Evolutionary conservation across 2,888 invertebrate genomes (phyloP).

Genomic region (Leucophenga maculata): DNA sequence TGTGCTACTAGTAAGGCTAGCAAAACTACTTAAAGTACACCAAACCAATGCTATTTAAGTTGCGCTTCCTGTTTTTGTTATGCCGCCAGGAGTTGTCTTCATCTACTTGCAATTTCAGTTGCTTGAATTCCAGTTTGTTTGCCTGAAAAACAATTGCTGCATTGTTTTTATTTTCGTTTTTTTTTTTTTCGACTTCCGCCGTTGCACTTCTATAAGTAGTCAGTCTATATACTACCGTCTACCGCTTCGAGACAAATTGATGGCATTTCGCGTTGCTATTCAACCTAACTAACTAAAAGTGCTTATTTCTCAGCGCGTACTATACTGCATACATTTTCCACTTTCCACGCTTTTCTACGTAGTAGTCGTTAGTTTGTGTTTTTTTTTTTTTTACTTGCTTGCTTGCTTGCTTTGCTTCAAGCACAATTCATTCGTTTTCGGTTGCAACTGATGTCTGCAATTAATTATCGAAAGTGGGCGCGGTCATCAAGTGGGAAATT

Average conservation of each 20-base stretch:
- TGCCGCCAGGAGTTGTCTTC: not conserved
- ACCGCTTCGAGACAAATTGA: slow-evolving; percentile 61
- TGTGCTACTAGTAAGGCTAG: too few species aligned
- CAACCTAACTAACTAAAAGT: slow-evolving; percentile 26
- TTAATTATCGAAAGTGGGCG: slow-evolving; percentile 71
- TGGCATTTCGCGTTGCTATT: slow-evolving; percentile 49
- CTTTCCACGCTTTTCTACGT: not conserved
- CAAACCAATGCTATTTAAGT: too few species aligned
- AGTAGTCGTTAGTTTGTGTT: too few species aligned
- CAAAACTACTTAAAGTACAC: too few species aligned
- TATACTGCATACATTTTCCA: not conserved
- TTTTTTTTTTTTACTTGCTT: slow-evolving; percentile 37
- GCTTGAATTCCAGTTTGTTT: not conserved
- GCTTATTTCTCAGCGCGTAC: slow-evolving; percentile 11
- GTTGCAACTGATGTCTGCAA: slow-evolving; percentile 71
- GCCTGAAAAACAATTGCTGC: slow-evolving; percentile 52
- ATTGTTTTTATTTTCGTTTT: slow-evolving; percentile 26
- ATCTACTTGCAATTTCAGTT: too few species aligned
- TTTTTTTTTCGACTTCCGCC: not conserved
- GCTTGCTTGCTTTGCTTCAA: slow-evolving; percentile 39
- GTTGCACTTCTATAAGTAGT: not conserved
- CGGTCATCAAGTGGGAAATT: slow-evolving; percentile 63
- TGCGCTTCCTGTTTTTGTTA: slow-evolving; percentile 12
- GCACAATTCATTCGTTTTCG: slow-evolving; percentile 23
- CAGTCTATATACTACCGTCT: slow-evolving; percentile 33